Evolutionary conservation across 2,113 vertebrate species (phyloP).

Genomic region (Macroglossus sobrinus): DNA sequence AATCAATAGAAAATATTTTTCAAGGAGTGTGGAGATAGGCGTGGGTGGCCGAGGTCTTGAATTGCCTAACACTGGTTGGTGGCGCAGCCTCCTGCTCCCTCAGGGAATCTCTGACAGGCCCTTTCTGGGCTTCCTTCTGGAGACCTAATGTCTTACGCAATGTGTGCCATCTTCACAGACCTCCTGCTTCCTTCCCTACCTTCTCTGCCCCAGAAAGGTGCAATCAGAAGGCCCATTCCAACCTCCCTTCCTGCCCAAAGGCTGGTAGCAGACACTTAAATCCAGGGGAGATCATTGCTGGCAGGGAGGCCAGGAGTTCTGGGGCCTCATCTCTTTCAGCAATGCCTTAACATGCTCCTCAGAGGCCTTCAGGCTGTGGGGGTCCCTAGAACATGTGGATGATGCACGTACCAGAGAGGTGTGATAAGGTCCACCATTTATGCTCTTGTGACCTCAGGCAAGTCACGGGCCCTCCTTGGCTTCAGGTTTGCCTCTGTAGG

Average conservation of each 20-base stretch:
- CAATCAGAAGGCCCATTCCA: neutral
- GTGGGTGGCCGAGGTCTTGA: neutral
- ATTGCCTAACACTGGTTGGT: neutral
- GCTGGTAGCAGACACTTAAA: neutral
- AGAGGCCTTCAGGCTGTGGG: neutral
- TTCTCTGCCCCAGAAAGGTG: neutral
- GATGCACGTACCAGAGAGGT: neutral
- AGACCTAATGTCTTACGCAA: neutral
- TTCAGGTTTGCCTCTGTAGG: neutral
- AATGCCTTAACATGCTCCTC: neutral
- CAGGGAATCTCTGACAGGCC: neutral
- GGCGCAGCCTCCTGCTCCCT: neutral
- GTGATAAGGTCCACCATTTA: neutral
- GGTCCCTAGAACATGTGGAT: neutral
- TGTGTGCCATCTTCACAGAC: neutral
- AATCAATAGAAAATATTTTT: constrained; percentile 45
- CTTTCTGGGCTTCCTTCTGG: neutral
- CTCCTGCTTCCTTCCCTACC: neutral
- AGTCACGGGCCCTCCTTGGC: neutral
- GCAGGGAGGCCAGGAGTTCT: neutral
- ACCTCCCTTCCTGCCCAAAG: neutral
- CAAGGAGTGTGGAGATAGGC: neutral
- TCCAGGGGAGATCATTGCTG: neutral
- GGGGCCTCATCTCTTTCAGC: neutral
- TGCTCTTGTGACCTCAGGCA: neutral